Percentiles rank a stretch among this genome's conserved stretches.
Conservation (phyloP, 1,140 invertebrate genomes). For the Caenorhabditis inopinata region DNA sequence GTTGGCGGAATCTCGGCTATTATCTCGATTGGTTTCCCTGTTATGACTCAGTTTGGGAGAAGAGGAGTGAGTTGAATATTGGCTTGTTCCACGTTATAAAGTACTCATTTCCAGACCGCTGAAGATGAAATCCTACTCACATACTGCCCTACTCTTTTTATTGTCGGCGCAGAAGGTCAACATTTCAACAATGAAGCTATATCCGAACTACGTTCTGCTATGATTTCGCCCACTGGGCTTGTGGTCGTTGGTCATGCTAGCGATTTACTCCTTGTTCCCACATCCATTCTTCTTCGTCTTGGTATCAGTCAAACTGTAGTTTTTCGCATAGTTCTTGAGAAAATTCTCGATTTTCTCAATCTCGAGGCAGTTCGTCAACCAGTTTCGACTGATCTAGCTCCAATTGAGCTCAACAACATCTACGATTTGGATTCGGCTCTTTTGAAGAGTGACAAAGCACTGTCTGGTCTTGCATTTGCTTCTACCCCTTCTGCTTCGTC, state of each 20-base stretch:
- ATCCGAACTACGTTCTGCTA: background rate
- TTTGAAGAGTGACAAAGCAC: background rate
- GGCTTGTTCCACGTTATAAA: no score
- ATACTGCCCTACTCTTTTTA: constrained; percentile 43
- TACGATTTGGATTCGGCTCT: background rate
- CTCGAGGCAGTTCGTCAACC: background rate
- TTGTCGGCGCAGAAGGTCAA: constrained; percentile 26
- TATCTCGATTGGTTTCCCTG: constrained; percentile 40
- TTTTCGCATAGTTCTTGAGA: background rate
- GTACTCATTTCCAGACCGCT: constrained; percentile 37
- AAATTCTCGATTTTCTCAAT: background rate
- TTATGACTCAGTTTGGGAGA: background rate
- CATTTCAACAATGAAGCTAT: background rate
- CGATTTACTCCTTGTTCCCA: background rate
- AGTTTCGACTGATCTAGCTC: background rate
- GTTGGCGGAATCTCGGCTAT: constrained; percentile 40
- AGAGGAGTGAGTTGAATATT: constrained; percentile 37
- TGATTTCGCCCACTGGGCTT: background rate
- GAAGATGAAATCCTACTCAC: constrained; percentile 46
- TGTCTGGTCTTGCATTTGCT: background rate
- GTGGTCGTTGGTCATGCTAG: background rate
- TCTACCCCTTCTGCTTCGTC: no score
- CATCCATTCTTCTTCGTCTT: background rate
- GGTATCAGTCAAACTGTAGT: constrained; percentile 12
- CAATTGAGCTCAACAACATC: constrained; percentile 3